A percentile compares a stretch with the other conserved stretches of the same genome.
Evolutionary conservation across 1,140 invertebrate genomes (phyloP).

Genomic region (Cotesia chilonis): DNA sequence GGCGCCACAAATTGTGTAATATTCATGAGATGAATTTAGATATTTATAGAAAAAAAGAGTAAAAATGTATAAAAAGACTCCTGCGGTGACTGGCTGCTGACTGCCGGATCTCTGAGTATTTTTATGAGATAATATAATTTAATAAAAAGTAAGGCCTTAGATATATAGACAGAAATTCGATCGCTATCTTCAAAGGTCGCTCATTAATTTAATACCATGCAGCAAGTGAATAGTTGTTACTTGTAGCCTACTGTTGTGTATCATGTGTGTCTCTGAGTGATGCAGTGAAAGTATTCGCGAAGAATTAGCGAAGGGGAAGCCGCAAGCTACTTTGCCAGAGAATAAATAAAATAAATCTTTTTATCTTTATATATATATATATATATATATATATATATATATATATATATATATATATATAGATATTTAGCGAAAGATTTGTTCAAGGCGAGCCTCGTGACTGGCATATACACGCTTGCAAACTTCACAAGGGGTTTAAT

Average conservation of each 20-base stretch:
- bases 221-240: not conserved
- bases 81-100: too few relatives aligned
- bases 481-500: not conserved
- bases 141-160: not conserved
- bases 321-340: too few relatives aligned
- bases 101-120: not conserved
- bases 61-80: too few relatives aligned
- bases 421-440: not conserved
- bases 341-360: too few relatives aligned
- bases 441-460: conserved; percentile 15
- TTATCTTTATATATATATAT: too few relatives aligned
- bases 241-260: not conserved
- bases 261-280: not conserved
- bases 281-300: conserved; percentile 19
- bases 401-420: not conserved
- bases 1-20: too few relatives aligned
- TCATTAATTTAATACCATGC: not conserved
- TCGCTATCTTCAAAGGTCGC: conserved; percentile 10
- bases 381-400: too few relatives aligned
- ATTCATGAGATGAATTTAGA: too few relatives aligned
- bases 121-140: not conserved
- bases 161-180: not conserved
- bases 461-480: not conserved
- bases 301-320: conserved; percentile 5
- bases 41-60: too few relatives aligned